Conservation (phyloP, 2,888 invertebrate species). For the Cheilosia soror region DNA sequence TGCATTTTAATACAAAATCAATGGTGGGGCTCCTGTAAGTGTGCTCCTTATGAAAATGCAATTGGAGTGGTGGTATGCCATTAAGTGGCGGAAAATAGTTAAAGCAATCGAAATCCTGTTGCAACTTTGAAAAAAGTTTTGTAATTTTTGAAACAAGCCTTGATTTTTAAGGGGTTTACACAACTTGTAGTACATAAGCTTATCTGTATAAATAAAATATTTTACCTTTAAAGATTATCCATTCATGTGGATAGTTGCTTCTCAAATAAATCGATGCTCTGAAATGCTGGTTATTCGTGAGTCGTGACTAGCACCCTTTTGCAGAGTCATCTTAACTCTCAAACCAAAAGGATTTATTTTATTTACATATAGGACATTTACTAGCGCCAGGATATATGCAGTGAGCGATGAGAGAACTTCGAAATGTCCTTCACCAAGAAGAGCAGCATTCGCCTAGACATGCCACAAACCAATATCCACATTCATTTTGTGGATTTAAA, state of each 20-base stretch:
- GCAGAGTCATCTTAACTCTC: neutral
- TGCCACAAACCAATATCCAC: neutral
- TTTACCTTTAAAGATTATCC: too few species aligned
- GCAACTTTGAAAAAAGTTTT: neutral
- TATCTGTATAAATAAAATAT: too few species aligned
- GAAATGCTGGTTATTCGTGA: neutral
- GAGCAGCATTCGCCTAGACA: neutral
- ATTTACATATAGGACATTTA: neutral
- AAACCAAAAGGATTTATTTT: neutral
- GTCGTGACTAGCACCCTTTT: neutral
- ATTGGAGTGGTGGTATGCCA: neutral
- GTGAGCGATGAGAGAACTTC: neutral
- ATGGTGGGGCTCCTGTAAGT: neutral
- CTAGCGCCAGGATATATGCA: neutral
- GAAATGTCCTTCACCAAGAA: neutral
- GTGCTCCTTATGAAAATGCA: conserved; percentile 4
- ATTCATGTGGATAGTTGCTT: neutral
- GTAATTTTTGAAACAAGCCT: neutral
- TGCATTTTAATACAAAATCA: conserved; percentile 32
- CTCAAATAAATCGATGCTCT: neutral
- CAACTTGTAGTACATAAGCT: too few species aligned
- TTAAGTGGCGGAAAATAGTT: neutral
- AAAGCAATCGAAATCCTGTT: neutral
- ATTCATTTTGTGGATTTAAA: conserved; percentile 13
- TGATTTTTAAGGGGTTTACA: too few species aligned